Conservation (phyloP, 1,140 invertebrate species). For the Babylonia areolata region DNA sequence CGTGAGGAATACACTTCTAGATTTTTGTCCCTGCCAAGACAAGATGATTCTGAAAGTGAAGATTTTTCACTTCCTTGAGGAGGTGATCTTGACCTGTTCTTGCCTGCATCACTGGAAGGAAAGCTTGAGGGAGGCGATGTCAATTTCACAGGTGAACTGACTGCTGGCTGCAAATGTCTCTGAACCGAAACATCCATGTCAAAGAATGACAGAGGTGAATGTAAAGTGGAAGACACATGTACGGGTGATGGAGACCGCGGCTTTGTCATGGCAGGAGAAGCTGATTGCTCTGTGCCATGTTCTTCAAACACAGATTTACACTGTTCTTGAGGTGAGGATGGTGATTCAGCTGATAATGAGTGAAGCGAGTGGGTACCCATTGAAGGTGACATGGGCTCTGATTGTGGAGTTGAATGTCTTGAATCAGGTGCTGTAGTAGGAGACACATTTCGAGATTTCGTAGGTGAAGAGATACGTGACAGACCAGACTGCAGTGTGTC, state of each 20-base stretch:
- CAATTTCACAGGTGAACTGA: background rate
- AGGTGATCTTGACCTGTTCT: background rate
- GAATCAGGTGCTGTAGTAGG: background rate
- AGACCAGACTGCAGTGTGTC: background rate
- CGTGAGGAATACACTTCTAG: background rate
- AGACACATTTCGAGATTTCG: background rate
- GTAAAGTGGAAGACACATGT: background rate
- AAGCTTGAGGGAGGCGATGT: background rate
- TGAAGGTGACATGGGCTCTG: too few relatives aligned
- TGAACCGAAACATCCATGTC: too few relatives aligned
- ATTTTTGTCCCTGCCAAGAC: background rate
- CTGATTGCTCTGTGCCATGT: background rate
- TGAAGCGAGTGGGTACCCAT: too few relatives aligned
- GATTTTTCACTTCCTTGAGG: background rate
- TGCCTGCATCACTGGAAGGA: background rate
- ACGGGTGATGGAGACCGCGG: background rate
- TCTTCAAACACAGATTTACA: too few relatives aligned
- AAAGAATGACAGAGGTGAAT: background rate
- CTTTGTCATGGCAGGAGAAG: background rate
- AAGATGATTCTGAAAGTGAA: background rate
- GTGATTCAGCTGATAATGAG: too few relatives aligned
- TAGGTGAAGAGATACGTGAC: background rate
- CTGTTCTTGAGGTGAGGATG: too few relatives aligned
- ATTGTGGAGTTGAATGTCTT: background rate
- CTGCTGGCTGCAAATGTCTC: background rate